Base-by-base conservation (phyloP, 2,797 vertebrate genomes). In the Numenius phaeopus region DNA sequence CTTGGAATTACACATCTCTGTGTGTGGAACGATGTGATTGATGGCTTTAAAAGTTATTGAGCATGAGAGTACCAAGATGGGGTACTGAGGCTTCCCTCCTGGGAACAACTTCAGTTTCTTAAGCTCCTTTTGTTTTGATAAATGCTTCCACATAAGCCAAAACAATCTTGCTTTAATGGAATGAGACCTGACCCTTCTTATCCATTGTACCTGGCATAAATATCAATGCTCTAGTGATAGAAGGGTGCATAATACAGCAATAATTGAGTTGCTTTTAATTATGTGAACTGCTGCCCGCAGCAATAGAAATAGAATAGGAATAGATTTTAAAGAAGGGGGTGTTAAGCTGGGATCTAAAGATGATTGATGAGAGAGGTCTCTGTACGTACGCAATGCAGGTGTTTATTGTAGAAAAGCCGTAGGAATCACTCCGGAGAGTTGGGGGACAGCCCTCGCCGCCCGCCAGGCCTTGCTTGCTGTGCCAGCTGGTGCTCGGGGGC, bases 381-480 rank as follows among this genome's bases (percentile, higher is more conserved):
- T 17, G 40, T 75, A 40, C 46, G 16, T 47, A 27, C 14, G n/a
- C 2, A 4, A 2, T 1, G 49, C 80, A 2, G 84, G 23, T 5
- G 1, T 78, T 81, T 27, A 12, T 17, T 61, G 83, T 2, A 9
- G 78, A 21, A 24, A 32, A 75, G 71, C 92, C 2, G 1, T 3
- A 29, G 46, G 6, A 9, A 13, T 3, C 20, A 2, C 13, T 5
- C 19, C 49, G 2, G 5, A 9, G 34, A 11, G 54, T 1, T n/a
- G 15, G 7, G 15, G 54, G 9, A 1, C 40, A 9, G 29, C 50
- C 44, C 24, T 29, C 14, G 14, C 39, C 7, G 21, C 40, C 0
- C 2, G 24, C 7, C 18, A 1, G 9, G 39, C 17, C 12, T 4
- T 3, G n/a, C 24, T 27, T 12, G 34, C 46, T 9, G 39, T 8